These are phyloP conservation scores for Lasioglossum figueresi DNA, from an alignment of 2,888 invertebrate species.

Conservation along the genomic window DNA sequence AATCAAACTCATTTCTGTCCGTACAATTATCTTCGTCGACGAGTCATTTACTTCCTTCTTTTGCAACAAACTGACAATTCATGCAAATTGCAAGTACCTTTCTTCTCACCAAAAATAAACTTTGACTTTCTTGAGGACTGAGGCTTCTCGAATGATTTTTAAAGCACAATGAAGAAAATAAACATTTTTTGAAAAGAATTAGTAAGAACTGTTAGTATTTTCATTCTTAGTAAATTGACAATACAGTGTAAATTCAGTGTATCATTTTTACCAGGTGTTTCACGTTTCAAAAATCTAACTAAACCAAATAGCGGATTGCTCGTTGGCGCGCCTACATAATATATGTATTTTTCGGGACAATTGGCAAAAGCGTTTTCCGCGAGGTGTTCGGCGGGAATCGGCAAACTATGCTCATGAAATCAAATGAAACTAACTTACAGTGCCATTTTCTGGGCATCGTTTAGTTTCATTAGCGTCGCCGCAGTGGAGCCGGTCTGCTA, in stretches of 20 bases:
- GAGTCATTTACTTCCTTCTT: background rate
- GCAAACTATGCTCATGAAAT: conserved; percentile 76
- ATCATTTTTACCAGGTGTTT: background rate
- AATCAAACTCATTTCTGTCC: background rate
- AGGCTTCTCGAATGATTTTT: background rate
- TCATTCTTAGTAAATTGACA: background rate
- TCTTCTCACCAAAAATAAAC: too few species aligned
- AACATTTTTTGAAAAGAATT: background rate
- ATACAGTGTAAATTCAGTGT: background rate
- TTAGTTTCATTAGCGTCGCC: conserved; percentile 78
- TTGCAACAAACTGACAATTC: background rate
- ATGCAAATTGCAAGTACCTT: background rate
- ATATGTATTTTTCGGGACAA: background rate
- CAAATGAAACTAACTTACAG: conserved; percentile 79
- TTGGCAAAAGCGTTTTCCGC: background rate
- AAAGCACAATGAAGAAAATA: background rate
- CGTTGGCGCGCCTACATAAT: too few species aligned
- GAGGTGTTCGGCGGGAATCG: conserved; percentile 37
- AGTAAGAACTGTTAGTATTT: background rate
- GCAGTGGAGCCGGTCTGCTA: conserved; percentile 68
- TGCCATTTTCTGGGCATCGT: conserved; percentile 75
- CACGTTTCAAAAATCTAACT: background rate
- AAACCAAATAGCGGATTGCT: too few species aligned
- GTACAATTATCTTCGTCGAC: background rate
- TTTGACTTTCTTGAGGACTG: too few species aligned